Evolutionary conservation across 2,113 vertebrate genomes (phyloP).

Genomic region (Cololabis saira): DNA sequence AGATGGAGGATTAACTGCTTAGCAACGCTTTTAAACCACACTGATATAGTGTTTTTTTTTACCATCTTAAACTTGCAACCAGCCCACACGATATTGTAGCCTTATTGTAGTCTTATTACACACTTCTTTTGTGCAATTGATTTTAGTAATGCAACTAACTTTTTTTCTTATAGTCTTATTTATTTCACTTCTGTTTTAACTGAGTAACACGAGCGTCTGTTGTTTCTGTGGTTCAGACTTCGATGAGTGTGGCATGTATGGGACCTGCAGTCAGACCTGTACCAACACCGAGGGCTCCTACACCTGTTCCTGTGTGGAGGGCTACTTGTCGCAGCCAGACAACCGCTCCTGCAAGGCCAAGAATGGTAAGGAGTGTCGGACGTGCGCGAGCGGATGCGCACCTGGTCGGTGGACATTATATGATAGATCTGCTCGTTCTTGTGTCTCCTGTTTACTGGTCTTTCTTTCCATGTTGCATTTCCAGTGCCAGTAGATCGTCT

Average conservation of each 20-base stretch:
- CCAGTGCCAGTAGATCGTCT: constrained; percentile 91
- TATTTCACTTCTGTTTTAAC: neutral
- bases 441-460: neutral
- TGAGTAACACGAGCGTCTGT: constrained; percentile 15
- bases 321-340: constrained; percentile 92
- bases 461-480: constrained; percentile 2
- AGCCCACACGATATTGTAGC: too few species aligned
- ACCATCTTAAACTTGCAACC: too few species aligned
- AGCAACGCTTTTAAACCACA: too few species aligned
- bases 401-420: neutral
- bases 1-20: too few species aligned
- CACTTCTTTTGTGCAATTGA: too few species aligned
- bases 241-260: constrained; percentile 91
- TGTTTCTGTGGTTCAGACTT: constrained; percentile 83
- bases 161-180: neutral
- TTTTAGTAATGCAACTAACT: too few species aligned
- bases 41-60: too few species aligned
- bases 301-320: constrained; percentile 93
- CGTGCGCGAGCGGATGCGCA: neutral
- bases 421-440: constrained; percentile 3
- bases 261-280: constrained; percentile 96
- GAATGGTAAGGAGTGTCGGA: constrained; percentile 82
- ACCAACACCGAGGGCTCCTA: constrained; percentile 91
- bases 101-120: too few species aligned
- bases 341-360: constrained; percentile 98